Conservation (phyloP, 2,113 vertebrate genomes). For the Cygnus atratus region DNA sequence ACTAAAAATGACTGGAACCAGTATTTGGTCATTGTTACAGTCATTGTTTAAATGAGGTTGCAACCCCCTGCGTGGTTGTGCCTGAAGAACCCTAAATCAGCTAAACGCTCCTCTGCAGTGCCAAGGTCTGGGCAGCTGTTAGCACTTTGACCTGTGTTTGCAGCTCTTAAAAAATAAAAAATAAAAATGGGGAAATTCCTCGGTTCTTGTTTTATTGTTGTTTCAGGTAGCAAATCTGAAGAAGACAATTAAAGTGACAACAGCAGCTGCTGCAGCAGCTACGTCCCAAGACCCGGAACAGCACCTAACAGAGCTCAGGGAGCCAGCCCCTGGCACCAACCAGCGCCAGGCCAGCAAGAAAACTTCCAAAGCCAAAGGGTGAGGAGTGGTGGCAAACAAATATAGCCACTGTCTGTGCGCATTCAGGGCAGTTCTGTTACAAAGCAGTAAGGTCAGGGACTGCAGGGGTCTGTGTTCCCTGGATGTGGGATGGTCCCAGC, state of each 20-base stretch:
- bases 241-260: conserved; percentile 96
- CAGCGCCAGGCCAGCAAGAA: conserved; percentile 90
- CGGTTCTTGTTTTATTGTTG: not conserved
- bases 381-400: conserved; percentile 29
- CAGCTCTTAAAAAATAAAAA: not conserved
- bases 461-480: not conserved
- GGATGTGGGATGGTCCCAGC: not conserved
- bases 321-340: conserved; percentile 76
- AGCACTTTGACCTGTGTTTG: not conserved
- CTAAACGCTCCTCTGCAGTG: not conserved
- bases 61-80: not conserved
- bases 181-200: not conserved
- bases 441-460: not conserved
- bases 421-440: not conserved
- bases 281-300: conserved; percentile 93
- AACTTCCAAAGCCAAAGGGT: conserved; percentile 97
- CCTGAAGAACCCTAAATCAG: not conserved
- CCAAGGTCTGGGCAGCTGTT: not conserved
- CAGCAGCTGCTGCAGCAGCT: conserved; percentile 88
- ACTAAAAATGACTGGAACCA: not conserved
- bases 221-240: conserved; percentile 93
- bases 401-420: not conserved
- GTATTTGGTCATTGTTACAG: not conserved
- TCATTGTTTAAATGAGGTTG: not conserved
- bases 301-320: conserved; percentile 81